Conservation (phyloP, 2,888 invertebrate species). For the Epistrophe eligans region DNA sequence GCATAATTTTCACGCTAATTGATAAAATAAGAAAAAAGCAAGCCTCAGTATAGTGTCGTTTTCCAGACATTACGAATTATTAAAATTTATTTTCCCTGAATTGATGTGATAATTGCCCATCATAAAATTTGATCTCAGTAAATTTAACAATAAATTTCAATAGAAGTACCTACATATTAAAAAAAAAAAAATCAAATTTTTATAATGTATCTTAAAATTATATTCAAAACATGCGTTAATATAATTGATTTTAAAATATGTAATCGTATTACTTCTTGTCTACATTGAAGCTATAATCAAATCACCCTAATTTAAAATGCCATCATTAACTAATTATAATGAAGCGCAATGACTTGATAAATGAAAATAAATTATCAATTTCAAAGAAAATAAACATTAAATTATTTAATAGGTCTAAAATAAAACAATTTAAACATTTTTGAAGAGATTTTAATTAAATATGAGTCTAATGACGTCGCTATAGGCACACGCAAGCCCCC, state of each 20-base stretch:
- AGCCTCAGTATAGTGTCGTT: too few species aligned
- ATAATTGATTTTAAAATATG: background rate
- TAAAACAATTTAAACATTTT: slow-evolving; percentile 21
- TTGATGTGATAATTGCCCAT: too few species aligned
- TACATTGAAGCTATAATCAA: background rate
- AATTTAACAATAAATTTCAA: too few species aligned
- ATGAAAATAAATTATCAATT: background rate
- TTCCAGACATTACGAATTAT: too few species aligned
- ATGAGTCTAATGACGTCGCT: slow-evolving; percentile 41
- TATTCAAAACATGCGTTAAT: slow-evolving; percentile 7
- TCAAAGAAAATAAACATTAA: background rate
- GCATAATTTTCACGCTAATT: too few species aligned
- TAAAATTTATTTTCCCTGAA: too few species aligned
- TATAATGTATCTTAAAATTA: background rate
- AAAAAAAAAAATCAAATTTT: too few species aligned
- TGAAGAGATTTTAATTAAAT: slow-evolving; percentile 17
- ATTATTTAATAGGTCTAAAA: background rate
- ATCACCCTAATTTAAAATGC: slow-evolving; percentile 1
- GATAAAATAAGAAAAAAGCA: too few species aligned
- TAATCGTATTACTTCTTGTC: background rate
- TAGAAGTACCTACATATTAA: too few species aligned
- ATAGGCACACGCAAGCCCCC: slow-evolving; percentile 39
- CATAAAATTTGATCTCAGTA: too few species aligned
- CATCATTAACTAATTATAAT: background rate
- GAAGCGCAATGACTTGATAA: slow-evolving; percentile 18